Evolutionary conservation across 2,888 invertebrate genomes (phyloP).

Genomic region (Synergus laeviventris): DNA sequence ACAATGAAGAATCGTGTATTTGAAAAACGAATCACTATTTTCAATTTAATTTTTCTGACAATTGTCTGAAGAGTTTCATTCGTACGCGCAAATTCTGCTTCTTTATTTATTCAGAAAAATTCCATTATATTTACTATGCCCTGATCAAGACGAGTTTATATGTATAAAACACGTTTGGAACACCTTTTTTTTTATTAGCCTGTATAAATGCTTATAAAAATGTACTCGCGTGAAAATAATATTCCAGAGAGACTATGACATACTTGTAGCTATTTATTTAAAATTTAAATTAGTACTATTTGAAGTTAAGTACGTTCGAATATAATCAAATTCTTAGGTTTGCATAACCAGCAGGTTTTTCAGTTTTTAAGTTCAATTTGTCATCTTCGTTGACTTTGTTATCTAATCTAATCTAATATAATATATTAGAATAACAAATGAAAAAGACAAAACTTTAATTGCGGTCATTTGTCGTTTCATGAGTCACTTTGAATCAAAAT

Average conservation of each 20-base stretch:
- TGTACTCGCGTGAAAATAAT: neutral
- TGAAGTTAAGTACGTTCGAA: no score
- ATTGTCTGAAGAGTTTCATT: slow-evolving; percentile 4
- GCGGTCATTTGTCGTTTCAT: no score
- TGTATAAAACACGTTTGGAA: neutral
- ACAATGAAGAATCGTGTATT: neutral
- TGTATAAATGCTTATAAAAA: no score
- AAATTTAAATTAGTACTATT: no score
- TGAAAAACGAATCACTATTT: neutral
- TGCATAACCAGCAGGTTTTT: neutral
- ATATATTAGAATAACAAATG: no score
- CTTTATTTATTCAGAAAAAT: slow-evolving; percentile 25
- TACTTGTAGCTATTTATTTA: neutral
- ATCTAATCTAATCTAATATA: no score
- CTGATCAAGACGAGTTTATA: neutral
- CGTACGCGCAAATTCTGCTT: neutral
- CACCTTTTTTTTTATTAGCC: no score
- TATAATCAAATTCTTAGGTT: no score
- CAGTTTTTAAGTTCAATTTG: neutral
- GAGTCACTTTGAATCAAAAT: no score
- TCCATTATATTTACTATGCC: slow-evolving; percentile 17
- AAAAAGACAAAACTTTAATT: no score
- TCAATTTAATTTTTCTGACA: neutral
- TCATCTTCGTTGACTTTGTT: no score
- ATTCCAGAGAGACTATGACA: no score